Evolutionary conservation across 2,888 invertebrate species (phyloP).

Genomic region (Rhingia campestris): DNA sequence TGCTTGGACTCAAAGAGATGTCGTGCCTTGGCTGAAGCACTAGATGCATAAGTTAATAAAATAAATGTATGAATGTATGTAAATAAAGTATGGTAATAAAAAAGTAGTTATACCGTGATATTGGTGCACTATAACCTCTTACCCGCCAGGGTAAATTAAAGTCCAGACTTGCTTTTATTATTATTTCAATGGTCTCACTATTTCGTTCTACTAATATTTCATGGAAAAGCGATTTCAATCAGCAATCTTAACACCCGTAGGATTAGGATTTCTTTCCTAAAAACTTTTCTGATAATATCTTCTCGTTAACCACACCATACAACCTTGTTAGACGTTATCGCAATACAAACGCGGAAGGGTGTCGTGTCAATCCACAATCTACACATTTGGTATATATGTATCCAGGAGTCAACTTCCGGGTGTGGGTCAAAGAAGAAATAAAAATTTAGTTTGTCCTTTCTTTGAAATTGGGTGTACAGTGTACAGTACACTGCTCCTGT

Average conservation of each 20-base stretch:
- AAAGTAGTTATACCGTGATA: too few relatives aligned
- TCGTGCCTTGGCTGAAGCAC: too few relatives aligned
- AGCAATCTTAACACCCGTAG: background rate
- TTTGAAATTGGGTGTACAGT: background rate
- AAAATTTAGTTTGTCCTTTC: constrained; percentile 24
- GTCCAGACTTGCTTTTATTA: too few relatives aligned
- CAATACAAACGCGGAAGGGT: constrained; percentile 14
- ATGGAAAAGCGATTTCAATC: background rate
- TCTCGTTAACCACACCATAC: constrained; percentile 1
- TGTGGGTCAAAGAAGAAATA: constrained; percentile 18
- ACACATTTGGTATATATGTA: background rate
- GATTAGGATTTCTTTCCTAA: background rate
- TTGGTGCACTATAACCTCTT: too few relatives aligned
- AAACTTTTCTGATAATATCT: constrained; percentile 17
- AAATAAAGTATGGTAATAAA: too few relatives aligned
- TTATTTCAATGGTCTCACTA: too few relatives aligned
- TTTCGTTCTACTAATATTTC: background rate
- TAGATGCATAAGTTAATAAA: too few relatives aligned
- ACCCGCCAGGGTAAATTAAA: too few relatives aligned
- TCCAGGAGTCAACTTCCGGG: constrained; percentile 28
- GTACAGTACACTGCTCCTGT: too few relatives aligned
- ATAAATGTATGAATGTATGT: too few relatives aligned
- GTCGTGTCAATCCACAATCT: constrained; percentile 28
- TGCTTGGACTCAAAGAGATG: too few relatives aligned
- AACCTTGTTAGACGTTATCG: constrained; percentile 11